A percentile compares a stretch with the other conserved stretches of the same genome.
Evolutionary conservation across 1,140 invertebrate genomes (phyloP).

Genomic region (Gyrodactylus salaris): DNA sequence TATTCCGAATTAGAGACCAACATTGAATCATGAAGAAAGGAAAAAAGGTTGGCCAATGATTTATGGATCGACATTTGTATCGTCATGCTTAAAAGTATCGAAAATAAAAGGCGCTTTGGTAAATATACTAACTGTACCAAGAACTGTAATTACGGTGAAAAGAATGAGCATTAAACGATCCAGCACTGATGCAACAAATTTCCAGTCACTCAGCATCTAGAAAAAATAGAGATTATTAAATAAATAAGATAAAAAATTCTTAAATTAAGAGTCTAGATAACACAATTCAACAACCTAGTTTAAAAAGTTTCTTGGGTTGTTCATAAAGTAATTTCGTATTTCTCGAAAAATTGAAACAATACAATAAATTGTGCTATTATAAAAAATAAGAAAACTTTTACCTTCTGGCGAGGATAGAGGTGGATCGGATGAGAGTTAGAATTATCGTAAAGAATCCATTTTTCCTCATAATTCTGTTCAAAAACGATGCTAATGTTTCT

Average conservation of each 20-base stretch:
- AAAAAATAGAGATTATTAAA: background rate
- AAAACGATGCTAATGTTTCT: no score
- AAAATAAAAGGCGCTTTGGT: slow-evolving; percentile 4
- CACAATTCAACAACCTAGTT: background rate
- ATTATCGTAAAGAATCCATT: no score
- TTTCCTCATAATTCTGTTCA: no score
- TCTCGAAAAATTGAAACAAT: background rate
- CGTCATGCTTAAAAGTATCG: background rate
- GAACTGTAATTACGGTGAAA: slow-evolving; percentile 82
- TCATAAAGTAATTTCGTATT: background rate
- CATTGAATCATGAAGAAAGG: no score
- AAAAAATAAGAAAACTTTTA: background rate
- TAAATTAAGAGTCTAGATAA: background rate
- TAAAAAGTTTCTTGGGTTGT: background rate
- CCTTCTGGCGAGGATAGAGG: no score
- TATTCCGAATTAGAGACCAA: no score
- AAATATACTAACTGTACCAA: slow-evolving; percentile 60
- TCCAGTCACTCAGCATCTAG: slow-evolving; percentile 42
- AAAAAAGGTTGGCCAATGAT: no score
- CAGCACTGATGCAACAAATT: slow-evolving; percentile 94
- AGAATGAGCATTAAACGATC: slow-evolving; percentile 79
- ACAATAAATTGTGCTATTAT: background rate
- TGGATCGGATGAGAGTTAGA: no score
- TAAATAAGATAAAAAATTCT: background rate
- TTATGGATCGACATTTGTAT: no score